These are phyloP conservation scores for Rhadinocentrus ornatus DNA, from an alignment of 2,797 vertebrate genomes.

Conservation along the genomic window DNA sequence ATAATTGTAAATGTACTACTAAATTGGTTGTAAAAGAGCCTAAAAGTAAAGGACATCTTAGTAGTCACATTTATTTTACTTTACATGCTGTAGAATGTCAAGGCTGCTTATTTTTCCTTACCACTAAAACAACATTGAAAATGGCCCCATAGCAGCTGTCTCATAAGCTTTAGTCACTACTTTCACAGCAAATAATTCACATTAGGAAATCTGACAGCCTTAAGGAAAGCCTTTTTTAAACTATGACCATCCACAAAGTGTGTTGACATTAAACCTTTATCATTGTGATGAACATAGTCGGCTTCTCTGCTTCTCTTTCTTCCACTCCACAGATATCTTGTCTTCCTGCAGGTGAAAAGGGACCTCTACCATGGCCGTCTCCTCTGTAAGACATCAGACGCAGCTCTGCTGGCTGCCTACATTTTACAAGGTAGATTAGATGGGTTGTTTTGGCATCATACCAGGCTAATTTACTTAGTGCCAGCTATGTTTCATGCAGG, in stretches of 20 bases:
- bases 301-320: constrained; percentile 49
- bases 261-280: constrained; percentile 7
- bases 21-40: too few relatives aligned
- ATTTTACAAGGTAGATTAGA: constrained; percentile 92
- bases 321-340: constrained; percentile 89
- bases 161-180: not conserved
- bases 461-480: not conserved
- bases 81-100: not conserved
- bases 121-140: not conserved
- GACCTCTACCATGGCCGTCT: constrained; percentile 98
- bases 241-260: not conserved
- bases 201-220: not conserved
- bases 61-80: constrained; percentile 1
- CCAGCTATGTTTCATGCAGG: not conserved
- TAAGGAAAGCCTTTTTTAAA: constrained; percentile 9
- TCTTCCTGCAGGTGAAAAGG: constrained; percentile 99
- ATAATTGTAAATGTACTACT: too few relatives aligned
- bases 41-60: too few relatives aligned
- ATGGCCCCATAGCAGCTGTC: not conserved
- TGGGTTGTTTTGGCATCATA: not conserved
- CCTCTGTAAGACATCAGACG: constrained; percentile 97
- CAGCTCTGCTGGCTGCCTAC: constrained; percentile 93
- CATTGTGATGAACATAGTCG: constrained; percentile 39
- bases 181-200: not conserved
- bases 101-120: not conserved